Conservation (phyloP, 1,140 invertebrate genomes). For the Psix sp. region DNA sequence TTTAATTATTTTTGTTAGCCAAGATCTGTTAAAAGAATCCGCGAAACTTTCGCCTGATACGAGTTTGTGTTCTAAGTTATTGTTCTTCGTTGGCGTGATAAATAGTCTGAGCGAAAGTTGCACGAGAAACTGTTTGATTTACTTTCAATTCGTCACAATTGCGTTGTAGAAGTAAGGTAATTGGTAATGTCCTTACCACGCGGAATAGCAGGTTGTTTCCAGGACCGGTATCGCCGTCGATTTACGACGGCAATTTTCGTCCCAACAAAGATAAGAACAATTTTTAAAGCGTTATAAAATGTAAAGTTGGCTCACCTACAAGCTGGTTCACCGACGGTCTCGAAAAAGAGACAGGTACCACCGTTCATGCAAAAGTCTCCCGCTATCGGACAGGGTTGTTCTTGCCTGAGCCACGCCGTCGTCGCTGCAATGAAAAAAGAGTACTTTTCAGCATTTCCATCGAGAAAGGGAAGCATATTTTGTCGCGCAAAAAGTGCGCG, state of each 20-base stretch:
- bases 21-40: constrained; percentile 45
- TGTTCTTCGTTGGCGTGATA: constrained; percentile 26
- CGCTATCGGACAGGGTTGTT: constrained; percentile 82
- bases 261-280: constrained; percentile 32
- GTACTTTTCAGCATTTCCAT: constrained; percentile 28
- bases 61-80: constrained; percentile 26
- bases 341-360: constrained; percentile 88
- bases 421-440: constrained; percentile 77
- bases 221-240: constrained; percentile 14
- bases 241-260: constrained; percentile 41
- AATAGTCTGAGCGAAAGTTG: too few relatives aligned
- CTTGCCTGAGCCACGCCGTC: constrained; percentile 78
- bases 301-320: constrained; percentile 82
- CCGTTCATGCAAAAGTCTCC: constrained; percentile 86
- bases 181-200: not conserved
- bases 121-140: too few relatives aligned
- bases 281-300: constrained; percentile 47
- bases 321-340: constrained; percentile 85
- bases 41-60: constrained; percentile 25
- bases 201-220: constrained; percentile 20
- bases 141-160: too few relatives aligned
- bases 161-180: too few relatives aligned
- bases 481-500: constrained; percentile 22
- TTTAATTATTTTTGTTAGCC: constrained; percentile 62
- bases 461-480: constrained; percentile 12